Conservation (phyloP, 1,140 invertebrate genomes). For the Bombus polaris region DNA sequence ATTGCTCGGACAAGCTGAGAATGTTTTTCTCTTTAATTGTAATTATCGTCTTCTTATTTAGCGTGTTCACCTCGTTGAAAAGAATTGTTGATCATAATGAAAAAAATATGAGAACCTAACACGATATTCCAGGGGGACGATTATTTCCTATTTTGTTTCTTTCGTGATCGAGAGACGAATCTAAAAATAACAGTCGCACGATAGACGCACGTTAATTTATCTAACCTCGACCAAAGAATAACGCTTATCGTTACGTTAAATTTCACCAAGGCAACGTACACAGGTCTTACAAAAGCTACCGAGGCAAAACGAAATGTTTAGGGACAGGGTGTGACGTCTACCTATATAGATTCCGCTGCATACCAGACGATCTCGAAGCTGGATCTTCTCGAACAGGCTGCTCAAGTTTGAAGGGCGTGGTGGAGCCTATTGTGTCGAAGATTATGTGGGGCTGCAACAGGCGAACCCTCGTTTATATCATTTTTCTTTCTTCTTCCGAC, state of each 20-base stretch:
- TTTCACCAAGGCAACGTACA: not conserved
- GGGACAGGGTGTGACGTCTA: constrained; percentile 46
- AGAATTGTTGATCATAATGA: not conserved
- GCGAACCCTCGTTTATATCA: not conserved
- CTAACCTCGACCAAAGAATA: not conserved
- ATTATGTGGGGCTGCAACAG: constrained; percentile 31
- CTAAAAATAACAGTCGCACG: too few species aligned
- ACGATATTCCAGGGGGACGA: too few species aligned
- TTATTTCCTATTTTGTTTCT: too few species aligned
- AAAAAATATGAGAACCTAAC: too few species aligned
- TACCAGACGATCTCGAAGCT: constrained; percentile 24
- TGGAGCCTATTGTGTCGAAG: constrained; percentile 33
- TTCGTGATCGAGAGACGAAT: too few species aligned
- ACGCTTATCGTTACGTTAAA: not conserved
- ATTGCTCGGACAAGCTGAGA: too few species aligned
- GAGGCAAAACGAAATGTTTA: constrained; percentile 25
- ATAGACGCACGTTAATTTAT: too few species aligned
- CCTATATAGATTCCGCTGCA: constrained; percentile 11
- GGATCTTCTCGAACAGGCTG: constrained; percentile 8
- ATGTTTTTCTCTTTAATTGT: too few species aligned
- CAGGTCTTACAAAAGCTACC: not conserved
- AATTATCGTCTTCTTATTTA: too few species aligned
- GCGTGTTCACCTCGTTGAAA: too few species aligned
- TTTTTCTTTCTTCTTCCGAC: not conserved
- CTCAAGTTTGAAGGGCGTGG: constrained; percentile 42